Evolutionary conservation across 2,888 invertebrate species (phyloP).

Genomic region (Protodeltote pygarga): DNA sequence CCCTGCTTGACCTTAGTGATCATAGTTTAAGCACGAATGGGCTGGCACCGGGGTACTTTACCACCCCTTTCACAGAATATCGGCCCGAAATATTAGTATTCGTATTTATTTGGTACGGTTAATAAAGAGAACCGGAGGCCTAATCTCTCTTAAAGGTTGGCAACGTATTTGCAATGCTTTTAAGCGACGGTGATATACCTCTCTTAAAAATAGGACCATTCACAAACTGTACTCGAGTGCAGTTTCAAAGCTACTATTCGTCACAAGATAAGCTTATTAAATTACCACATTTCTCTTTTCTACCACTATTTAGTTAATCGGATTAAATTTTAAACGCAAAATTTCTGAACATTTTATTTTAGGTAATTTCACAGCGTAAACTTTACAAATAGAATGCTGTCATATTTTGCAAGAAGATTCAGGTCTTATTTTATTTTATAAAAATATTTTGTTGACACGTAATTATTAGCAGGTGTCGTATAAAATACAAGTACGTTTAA

Average conservation of each 20-base stretch:
- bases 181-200: no score
- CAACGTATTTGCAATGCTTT: no score
- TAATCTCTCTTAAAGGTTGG: no score
- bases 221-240: constrained; percentile 17
- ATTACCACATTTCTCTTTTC: constrained; percentile 36
- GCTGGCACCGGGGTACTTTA: no score
- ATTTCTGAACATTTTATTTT: constrained; percentile 11
- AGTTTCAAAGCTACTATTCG: constrained; percentile 42
- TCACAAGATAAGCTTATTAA: constrained; percentile 50
- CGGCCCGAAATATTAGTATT: no score
- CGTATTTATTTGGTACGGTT: no score
- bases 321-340: constrained; percentile 20
- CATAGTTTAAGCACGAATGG: no score
- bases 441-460: constrained; percentile 15
- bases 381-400: constrained; percentile 23
- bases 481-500: no score
- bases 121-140: no score
- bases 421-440: constrained; percentile 6
- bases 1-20: no score
- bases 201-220: no score
- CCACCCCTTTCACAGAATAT: no score
- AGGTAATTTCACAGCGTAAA: constrained; percentile 16
- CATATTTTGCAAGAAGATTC: constrained; percentile 13
- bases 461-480: constrained; percentile 4
- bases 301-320: constrained; percentile 21